phyloP scores from a whole-genome alignment of 1,140 invertebrate genomes.

The Heliconius nattereri region DNA sequence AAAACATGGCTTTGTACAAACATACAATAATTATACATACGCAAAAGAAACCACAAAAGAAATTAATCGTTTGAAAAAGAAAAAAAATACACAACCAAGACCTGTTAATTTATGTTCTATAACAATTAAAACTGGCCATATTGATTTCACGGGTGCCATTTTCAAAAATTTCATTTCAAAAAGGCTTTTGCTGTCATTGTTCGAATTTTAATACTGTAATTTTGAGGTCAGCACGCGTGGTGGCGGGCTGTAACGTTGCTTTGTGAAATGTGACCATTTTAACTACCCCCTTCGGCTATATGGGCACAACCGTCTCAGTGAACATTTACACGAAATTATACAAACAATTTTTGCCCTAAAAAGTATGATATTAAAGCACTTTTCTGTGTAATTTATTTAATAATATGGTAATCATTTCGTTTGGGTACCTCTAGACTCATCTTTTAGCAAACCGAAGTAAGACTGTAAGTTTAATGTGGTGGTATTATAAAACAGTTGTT shows the following conservation, averaged over 20 bases:
- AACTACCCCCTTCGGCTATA: conserved; percentile 49
- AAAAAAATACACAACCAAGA: conserved; percentile 59
- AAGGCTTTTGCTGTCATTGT: conserved; percentile 58
- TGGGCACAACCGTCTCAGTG: conserved; percentile 16
- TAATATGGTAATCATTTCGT: conserved; percentile 8
- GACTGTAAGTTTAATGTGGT: conserved; percentile 48
- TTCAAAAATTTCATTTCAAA: conserved; percentile 50
- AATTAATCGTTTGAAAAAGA: conserved; percentile 54
- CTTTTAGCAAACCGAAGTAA: conserved; percentile 48
- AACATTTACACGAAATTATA: conserved; percentile 18
- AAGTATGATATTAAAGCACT: neutral
- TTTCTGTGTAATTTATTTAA: conserved; percentile 22
- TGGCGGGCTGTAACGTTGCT: conserved; percentile 55
- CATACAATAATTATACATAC: conserved; percentile 30
- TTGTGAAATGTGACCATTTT: conserved; percentile 68
- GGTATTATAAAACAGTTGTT: conserved; percentile 66
- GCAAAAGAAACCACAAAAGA: conserved; percentile 49
- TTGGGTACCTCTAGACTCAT: conserved; percentile 35
- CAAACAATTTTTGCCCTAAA: conserved; percentile 29
- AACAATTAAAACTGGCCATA: conserved; percentile 62
- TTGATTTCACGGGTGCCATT: conserved; percentile 51
- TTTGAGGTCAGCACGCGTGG: conserved; percentile 64
- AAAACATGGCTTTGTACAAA: conserved; percentile 33
- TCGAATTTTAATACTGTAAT: conserved; percentile 66
- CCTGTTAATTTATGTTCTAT: conserved; percentile 66